Percentiles rank a stretch among this genome's conserved stretches.
Evolutionary conservation across 2,888 invertebrate genomes (phyloP).

Genomic region (Dicyrtomina minuta): DNA sequence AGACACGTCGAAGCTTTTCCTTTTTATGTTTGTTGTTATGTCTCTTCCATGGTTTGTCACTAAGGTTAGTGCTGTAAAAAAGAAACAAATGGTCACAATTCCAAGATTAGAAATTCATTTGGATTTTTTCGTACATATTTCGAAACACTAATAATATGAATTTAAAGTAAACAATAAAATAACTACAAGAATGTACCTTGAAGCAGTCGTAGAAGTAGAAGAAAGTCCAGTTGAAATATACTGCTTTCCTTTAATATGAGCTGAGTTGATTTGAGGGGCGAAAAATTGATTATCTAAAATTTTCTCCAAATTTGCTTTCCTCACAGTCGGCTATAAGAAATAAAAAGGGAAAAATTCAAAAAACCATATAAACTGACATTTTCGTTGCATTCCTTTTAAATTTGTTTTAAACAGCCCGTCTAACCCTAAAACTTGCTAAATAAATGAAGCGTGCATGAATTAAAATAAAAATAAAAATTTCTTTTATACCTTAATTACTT

Average conservation of each 20-base stretch:
- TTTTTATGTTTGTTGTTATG: slow-evolving; percentile 86
- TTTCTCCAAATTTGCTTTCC: slow-evolving; percentile 38
- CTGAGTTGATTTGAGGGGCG: slow-evolving; percentile 23
- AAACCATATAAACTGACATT: too few relatives aligned
- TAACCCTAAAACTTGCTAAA: too few relatives aligned
- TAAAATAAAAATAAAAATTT: too few relatives aligned
- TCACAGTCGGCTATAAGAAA: slow-evolving; percentile 33
- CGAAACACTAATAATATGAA: neutral
- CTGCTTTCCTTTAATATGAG: slow-evolving; percentile 45
- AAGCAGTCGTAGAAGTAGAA: slow-evolving; percentile 32
- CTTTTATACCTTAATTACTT: slow-evolving; percentile 19
- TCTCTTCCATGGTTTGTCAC: slow-evolving; percentile 79
- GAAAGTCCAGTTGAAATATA: slow-evolving; percentile 42
- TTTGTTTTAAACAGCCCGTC: too few relatives aligned
- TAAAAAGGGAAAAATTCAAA: slow-evolving; percentile 22
- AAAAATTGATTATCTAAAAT: slow-evolving; percentile 45
- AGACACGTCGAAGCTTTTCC: slow-evolving; percentile 85
- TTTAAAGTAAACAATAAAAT: neutral
- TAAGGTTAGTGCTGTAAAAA: slow-evolving; percentile 55
- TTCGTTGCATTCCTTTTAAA: too few relatives aligned
- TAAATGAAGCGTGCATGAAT: too few relatives aligned
- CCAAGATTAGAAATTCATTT: neutral
- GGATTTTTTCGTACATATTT: neutral
- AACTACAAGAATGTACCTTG: slow-evolving; percentile 26
- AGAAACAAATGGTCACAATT: too few relatives aligned